Conservation (phyloP, 1,140 invertebrate genomes). For the Lepidotrigona ventralis region DNA sequence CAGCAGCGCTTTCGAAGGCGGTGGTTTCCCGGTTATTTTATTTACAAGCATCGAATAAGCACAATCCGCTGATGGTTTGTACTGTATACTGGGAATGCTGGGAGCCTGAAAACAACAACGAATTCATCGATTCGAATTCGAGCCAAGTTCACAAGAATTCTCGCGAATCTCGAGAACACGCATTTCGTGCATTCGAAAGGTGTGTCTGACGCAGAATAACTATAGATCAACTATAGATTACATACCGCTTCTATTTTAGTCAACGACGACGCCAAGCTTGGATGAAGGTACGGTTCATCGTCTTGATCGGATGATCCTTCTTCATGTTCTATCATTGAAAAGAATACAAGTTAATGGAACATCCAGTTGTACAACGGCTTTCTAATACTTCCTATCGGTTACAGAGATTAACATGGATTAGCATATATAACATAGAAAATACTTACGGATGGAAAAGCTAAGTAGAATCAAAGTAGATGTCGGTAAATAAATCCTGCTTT, state of each 20-base stretch:
- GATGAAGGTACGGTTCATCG: slow-evolving; percentile 89
- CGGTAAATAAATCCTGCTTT: slow-evolving; percentile 73
- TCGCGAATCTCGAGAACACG: background rate
- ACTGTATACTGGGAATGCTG: slow-evolving; percentile 85
- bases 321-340: slow-evolving; percentile 75
- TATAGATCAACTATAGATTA: slow-evolving; percentile 44
- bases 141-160: background rate
- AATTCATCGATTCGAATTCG: background rate
- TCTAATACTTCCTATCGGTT: slow-evolving; percentile 36
- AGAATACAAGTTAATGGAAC: slow-evolving; percentile 57
- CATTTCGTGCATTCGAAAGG: background rate
- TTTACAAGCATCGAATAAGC: slow-evolving; percentile 92
- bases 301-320: slow-evolving; percentile 82
- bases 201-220: fast-evolving
- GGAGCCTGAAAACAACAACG: slow-evolving; percentile 80
- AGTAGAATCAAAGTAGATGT: slow-evolving; percentile 76
- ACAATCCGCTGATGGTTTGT: slow-evolving; percentile 90
- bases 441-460: slow-evolving; percentile 79
- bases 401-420: slow-evolving; percentile 50
- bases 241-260: slow-evolving; percentile 82
- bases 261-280: slow-evolving; percentile 84
- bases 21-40: slow-evolving; percentile 88
- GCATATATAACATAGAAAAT: slow-evolving; percentile 63
- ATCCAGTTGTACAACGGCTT: slow-evolving; percentile 26
- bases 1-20: slow-evolving; percentile 71